These are phyloP conservation scores for Engystomops pustulosus DNA, from an alignment of 2,113 vertebrate genomes.

Conservation along the genomic window DNA sequence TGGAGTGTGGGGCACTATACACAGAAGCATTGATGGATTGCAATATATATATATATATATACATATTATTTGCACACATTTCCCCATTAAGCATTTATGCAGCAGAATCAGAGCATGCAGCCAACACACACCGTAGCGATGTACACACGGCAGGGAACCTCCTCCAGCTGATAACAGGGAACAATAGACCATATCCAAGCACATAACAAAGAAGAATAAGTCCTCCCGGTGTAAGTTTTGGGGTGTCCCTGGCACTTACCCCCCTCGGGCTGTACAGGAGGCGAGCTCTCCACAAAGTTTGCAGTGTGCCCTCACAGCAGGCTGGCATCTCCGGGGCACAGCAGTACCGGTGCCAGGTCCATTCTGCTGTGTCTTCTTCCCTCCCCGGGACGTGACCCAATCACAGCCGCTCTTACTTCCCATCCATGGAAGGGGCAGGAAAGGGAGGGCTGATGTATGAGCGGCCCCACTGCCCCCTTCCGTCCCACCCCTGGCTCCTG, in stretches of 20 bases:
- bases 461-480: neutral
- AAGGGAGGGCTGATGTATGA: slow-evolving; percentile 31
- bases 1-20: too few species aligned
- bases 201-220: neutral
- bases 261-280: neutral
- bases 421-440: slow-evolving; percentile 47
- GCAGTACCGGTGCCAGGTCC: neutral
- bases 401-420: slow-evolving; percentile 7
- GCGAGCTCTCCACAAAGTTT: neutral
- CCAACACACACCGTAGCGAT: too few species aligned
- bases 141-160: too few species aligned
- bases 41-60: too few species aligned
- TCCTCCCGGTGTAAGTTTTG: too few species aligned
- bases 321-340: neutral
- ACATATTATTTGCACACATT: too few species aligned
- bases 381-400: slow-evolving; percentile 50
- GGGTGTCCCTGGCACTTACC: neutral
- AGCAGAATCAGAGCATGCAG: too few species aligned
- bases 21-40: too few species aligned
- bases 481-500: slow-evolving; percentile 28
- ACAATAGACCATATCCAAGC: neutral
- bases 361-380: slow-evolving; percentile 7
- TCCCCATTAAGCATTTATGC: too few species aligned
- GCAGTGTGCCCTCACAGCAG: neutral
- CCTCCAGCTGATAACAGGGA: neutral